Percentiles rank a stretch among this genome's conserved stretches.
phyloP scores from a whole-genome alignment of 2,888 invertebrate species.

The Eubasilissa splendida region DNA sequence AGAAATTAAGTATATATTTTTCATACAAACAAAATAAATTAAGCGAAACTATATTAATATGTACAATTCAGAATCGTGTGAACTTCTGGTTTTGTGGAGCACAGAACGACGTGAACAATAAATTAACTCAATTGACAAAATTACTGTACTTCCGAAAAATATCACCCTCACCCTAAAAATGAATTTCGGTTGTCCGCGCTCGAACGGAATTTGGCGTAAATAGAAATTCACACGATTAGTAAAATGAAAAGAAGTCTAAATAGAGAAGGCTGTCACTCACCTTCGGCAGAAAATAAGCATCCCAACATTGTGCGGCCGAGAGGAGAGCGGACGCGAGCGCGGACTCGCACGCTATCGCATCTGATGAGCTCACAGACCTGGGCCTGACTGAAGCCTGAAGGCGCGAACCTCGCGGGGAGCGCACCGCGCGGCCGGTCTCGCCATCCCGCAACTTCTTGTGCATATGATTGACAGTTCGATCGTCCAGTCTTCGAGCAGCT shows the following conservation, averaged over 20 bases:
- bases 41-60: neutral
- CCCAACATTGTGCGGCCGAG: neutral
- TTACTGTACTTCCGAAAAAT: too few relatives aligned
- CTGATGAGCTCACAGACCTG: neutral
- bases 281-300: slow-evolving; percentile 30
- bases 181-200: neutral
- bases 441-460: slow-evolving; percentile 39
- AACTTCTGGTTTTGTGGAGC: too few relatives aligned
- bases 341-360: neutral
- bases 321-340: neutral
- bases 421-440: slow-evolving; percentile 29
- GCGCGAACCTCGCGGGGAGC: neutral
- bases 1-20: too few relatives aligned
- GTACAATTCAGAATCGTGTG: neutral
- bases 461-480: slow-evolving; percentile 48
- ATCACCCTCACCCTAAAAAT: too few relatives aligned
- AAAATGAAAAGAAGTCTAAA: neutral
- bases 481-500: slow-evolving; percentile 38
- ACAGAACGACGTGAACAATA: too few relatives aligned
- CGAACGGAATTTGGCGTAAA: too few relatives aligned
- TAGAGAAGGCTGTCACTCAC: slow-evolving; percentile 15
- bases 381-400: neutral
- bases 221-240: neutral
- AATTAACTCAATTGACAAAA: too few relatives aligned
- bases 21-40: neutral